These are phyloP conservation scores for Cinara cedri DNA, from an alignment of 2,888 invertebrate genomes.

Conservation along the genomic window DNA sequence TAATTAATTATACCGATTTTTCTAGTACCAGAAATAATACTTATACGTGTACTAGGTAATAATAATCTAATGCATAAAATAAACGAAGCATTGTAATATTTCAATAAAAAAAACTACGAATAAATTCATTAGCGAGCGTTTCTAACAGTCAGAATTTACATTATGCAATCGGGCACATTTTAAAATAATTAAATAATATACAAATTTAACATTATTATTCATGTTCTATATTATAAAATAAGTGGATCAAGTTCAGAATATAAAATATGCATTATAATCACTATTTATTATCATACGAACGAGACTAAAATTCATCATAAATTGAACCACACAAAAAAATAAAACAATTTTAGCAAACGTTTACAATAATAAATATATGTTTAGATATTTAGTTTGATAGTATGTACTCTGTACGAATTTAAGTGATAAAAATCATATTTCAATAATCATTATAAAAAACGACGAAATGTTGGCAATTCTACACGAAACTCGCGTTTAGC, in stretches of 20 bases:
- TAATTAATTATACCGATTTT: neutral
- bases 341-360: neutral
- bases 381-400: neutral
- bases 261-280: conserved; percentile 15
- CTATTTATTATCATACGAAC: conserved; percentile 41
- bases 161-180: neutral
- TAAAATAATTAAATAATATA: too few species aligned
- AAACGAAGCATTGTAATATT: too few species aligned
- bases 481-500: too few species aligned
- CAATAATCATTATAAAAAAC: neutral
- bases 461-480: too few species aligned
- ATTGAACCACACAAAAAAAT: neutral
- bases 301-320: conserved; percentile 50
- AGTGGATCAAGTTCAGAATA: conserved; percentile 43
- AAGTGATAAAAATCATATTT: neutral
- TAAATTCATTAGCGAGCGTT: too few species aligned
- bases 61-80: too few species aligned
- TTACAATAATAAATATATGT: neutral
- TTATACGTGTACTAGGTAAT: too few species aligned
- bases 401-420: neutral
- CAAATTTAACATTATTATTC: too few species aligned
- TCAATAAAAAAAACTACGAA: too few species aligned
- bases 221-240: neutral
- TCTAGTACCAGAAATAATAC: neutral
- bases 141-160: too few species aligned